These are phyloP conservation scores for Spongia lamella DNA, from an alignment of 37 sponge, comb jelly and placozoan genomes.

Conservation along the genomic window DNA sequence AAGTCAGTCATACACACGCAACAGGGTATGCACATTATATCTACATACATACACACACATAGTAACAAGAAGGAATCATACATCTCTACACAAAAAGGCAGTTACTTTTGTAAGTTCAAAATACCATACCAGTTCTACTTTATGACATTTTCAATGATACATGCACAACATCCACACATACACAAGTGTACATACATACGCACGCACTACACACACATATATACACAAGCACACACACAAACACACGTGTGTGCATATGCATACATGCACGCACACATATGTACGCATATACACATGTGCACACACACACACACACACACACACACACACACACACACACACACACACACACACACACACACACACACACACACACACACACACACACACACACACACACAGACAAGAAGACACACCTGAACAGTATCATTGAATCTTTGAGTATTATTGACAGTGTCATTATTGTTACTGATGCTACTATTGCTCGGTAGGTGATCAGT, in stretches of 20 bases:
- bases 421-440: too few relatives aligned
- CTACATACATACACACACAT: not conserved
- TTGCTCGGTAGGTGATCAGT: too few relatives aligned
- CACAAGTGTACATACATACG: constrained; percentile 17
- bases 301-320: constrained; percentile 7
- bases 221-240: not conserved
- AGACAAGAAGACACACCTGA: not conserved
- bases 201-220: constrained; percentile 2
- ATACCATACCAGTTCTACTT: not conserved
- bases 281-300: not conserved
- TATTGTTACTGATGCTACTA: too few relatives aligned
- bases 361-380: not conserved
- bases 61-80: constrained; percentile 23
- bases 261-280: not conserved
- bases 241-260: not conserved
- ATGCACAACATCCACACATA: constrained; percentile 7
- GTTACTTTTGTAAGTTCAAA: not conserved
- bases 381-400: constrained; percentile 12
- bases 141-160: not conserved
- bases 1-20: not conserved
- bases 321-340: constrained; percentile 12
- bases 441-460: too few relatives aligned
- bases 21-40: not conserved
- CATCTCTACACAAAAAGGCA: not conserved
- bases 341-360: constrained; percentile 10